phyloP scores from a whole-genome alignment of 2,797 vertebrate genomes.

The Danionella dracula region DNA sequence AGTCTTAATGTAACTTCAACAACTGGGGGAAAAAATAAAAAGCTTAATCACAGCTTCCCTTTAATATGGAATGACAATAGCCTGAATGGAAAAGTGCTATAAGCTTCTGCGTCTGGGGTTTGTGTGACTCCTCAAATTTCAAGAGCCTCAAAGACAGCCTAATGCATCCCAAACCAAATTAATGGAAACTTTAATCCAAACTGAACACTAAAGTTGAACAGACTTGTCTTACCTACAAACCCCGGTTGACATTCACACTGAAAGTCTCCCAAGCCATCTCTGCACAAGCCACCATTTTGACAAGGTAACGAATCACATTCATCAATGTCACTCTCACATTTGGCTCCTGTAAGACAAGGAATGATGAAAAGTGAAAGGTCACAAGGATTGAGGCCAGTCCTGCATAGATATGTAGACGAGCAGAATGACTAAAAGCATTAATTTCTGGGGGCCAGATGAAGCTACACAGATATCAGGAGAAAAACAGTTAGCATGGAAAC shows the following conservation, averaged over 20 bases:
- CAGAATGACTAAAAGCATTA: too few relatives aligned
- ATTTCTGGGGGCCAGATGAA: too few relatives aligned
- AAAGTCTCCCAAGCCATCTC: constrained; percentile 80
- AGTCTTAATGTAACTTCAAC: too few relatives aligned
- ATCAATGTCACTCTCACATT: constrained; percentile 89
- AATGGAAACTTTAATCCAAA: constrained; percentile 5
- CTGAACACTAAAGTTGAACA: not conserved
- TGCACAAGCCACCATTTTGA: constrained; percentile 81
- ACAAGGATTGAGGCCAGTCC: not conserved
- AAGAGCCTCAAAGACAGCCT: constrained; percentile 27
- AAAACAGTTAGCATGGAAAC: not conserved
- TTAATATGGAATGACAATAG: constrained; percentile 28
- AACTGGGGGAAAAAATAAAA: constrained; percentile 6
- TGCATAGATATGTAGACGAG: too few relatives aligned
- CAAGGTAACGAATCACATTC: constrained; percentile 89
- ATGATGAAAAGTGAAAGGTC: not conserved
- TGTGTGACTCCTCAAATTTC: constrained; percentile 11
- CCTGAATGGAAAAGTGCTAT: constrained; percentile 41
- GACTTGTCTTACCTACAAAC: constrained; percentile 74
- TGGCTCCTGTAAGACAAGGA: constrained; percentile 75
- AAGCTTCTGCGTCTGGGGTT: constrained; percentile 28
- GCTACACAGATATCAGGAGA: not conserved
- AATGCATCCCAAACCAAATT: constrained; percentile 6
- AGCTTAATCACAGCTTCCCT: constrained; percentile 28
- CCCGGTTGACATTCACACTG: constrained; percentile 84